Evolutionary conservation across 2,888 invertebrate genomes (phyloP), one percentile per base, ranked within the genome.

Genomic region (Allygus modestus): DNA sequence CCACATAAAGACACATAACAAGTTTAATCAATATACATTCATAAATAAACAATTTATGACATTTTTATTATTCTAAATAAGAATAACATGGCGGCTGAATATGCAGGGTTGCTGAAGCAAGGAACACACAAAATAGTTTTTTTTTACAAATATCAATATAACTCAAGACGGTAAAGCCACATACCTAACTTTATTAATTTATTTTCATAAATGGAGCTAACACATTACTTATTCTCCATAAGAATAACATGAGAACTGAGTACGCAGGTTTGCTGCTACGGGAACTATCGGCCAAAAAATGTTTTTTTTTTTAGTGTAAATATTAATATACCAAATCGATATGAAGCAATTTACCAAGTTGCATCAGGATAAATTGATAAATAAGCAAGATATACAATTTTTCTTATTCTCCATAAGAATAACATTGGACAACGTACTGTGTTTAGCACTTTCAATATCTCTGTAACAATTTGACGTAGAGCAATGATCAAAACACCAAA

Each of bases 401-500:
- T 46, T 2, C 46, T 17, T 46, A 46, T 46, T 17, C 46, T 17
- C 46, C 46, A 46, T 46, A 46, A 46, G 46, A 17, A 9, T 46
- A 46, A 46, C 46, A 46, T 46, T 46, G 46, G 46, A 46, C 46
- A 46, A 46, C 46, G 46, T 46, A 12, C 46, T 46, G 46, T 46
- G 46, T 46, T 46, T 17, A 46, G 11, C 12, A 17, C n/a, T 46
- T 46, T 46, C n/a, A 46, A 17, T 46, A 46, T 46, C 46, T 46
- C 46, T 4, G 46, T 46, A 46, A 46, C 46, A 4, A 46, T 7
- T 46, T 4, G 46, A 46, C 15, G 12, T 46, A 46, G 46, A 46
- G 46, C 46, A 46, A 46, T 17, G 15, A 17, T 46, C n/a, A 46
- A 46, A 46, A 17, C 2, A 46, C 46, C 1, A 17, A 46, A 46